phyloP scores from a whole-genome alignment of 2,888 invertebrate genomes.

The Oscheius sp. region DNA sequence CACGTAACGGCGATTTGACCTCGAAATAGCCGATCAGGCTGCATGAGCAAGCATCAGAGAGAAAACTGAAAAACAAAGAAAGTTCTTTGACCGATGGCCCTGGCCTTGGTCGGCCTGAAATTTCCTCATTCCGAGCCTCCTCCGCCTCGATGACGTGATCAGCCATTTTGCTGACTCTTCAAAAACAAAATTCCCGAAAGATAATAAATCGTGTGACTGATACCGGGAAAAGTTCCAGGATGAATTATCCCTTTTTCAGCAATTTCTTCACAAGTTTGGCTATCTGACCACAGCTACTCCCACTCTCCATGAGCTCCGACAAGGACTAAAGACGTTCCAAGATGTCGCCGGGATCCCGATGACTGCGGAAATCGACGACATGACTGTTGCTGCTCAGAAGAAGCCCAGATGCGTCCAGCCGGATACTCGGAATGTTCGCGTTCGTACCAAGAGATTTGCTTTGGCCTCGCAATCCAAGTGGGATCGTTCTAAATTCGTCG shows the following conservation, averaged over 20 bases:
- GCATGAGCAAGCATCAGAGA: too few species aligned
- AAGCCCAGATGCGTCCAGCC: slow-evolving; percentile 62
- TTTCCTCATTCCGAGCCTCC: too few species aligned
- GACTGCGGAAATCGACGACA: slow-evolving; percentile 61
- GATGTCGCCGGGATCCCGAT: slow-evolving; percentile 60
- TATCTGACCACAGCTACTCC: slow-evolving; percentile 56
- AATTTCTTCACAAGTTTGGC: slow-evolving; percentile 62
- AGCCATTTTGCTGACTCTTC: too few species aligned
- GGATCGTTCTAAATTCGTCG: slow-evolving; percentile 44
- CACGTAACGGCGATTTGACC: too few species aligned
- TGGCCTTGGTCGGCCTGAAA: slow-evolving; percentile 1
- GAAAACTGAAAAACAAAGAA: too few species aligned
- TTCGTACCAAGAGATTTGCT: slow-evolving; percentile 38
- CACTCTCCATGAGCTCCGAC: slow-evolving; percentile 53
- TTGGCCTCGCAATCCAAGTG: slow-evolving; percentile 44
- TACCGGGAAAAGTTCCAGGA: too few species aligned
- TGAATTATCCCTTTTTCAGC: too few species aligned
- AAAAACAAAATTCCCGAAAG: too few species aligned
- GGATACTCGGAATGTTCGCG: slow-evolving; percentile 42
- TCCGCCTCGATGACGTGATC: too few species aligned
- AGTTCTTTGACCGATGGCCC: neutral
- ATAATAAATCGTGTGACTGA: too few species aligned
- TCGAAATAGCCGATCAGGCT: too few species aligned
- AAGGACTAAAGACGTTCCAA: slow-evolving; percentile 57
- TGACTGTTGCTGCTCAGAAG: slow-evolving; percentile 55